Evolutionary conservation across 2,888 invertebrate species (phyloP), one percentile per base, ranked within the genome.

Genomic region (Bugula neritina): DNA sequence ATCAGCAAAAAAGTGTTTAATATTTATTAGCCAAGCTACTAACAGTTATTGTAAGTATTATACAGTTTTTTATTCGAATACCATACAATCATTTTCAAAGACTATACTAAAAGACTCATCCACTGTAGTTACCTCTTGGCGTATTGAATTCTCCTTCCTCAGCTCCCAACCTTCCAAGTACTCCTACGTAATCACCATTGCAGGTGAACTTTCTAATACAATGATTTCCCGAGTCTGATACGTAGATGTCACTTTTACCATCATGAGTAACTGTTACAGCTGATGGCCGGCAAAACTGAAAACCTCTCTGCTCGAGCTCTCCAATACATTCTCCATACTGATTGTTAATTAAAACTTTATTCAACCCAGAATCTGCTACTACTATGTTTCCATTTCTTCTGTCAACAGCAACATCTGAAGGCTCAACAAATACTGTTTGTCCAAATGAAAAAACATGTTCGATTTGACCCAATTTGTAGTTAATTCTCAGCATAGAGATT

Each of bases 121-220:
- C n/a, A n/a, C n/a, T n/a, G n/a, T n/a, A n/a, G n/a, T 63, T 54
- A 31, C 71, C 71, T 55, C 54, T 54, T 13, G 71, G 71, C 2
- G 52, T 52, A 55, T 71, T 71, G 29, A 71, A 71, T 35, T 71
- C 52, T 54, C 71, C 71, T n/a, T 52, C 54, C 54, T 27, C 17
- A 29, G 10, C 54, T 54, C 71, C 71, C 13, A 71, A 21, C 27
- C 31, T 54, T 3, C 71, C 71, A 13, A 71, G 23, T 5, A 17
- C 21, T 3, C 54, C 54, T 13, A 71, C 21, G 31, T 25, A 71
- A 54, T 71, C 71, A 29, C 71, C 71, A 29, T 71, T 71, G n/a
- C 55, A 54, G 34, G n/a, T 31, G 29, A 71, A 71, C 17, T 23
- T 54, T 71, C 54, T 71, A 2, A 71, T 21, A 31, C 54, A 52